Evolutionary conservation across 2,113 vertebrate species (phyloP), one percentile per base, ranked within the genome.

Genomic region (Sturnus vulgaris): DNA sequence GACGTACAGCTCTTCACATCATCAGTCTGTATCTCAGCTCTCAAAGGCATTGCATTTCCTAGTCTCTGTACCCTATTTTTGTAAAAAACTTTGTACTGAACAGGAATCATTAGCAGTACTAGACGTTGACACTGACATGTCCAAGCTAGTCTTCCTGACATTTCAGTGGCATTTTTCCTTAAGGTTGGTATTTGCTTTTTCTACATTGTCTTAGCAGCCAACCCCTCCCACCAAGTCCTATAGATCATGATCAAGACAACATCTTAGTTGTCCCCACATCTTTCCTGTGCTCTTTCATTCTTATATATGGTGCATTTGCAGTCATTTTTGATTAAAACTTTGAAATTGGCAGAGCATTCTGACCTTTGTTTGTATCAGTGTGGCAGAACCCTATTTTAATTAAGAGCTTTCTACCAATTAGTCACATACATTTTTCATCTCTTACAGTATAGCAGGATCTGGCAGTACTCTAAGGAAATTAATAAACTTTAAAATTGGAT

Each of bases 351-450:
- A 94, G 55, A 61, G 35, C 23, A 71, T 77, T 79, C 63, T 97
- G 93, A 96, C 86, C 76, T 97, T 96, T 97, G 15, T 93, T 96
- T 95, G 25, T 55, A 81, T 92, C 68, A 90, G 40, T 82, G 52
- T 95, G 50, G 47, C 9, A 86, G 80, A 96, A 94, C 65, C 7
- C 69, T 91, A 33, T 52, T 88, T 95, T 95, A 95, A 97, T 94
- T 89, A 95, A 96, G 64, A 97, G n/a, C 59, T 97, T 91, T 95
- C 55, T 95, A 83, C 40, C 61, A 92, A 69, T 93, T 88, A 92
- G 71, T 86, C 88, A 56, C 57, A 92, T 30, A 66, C 27, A 46
- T 94, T 86, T 95, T 97, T 89, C 86, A 61, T 47, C 7, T 93
- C n/a, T 93, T 57, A 42, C 28, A 69, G n/a, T 70, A 22, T 19